Conservation (phyloP, 2,113 vertebrate species). For the Entosphenus tridentatus region DNA sequence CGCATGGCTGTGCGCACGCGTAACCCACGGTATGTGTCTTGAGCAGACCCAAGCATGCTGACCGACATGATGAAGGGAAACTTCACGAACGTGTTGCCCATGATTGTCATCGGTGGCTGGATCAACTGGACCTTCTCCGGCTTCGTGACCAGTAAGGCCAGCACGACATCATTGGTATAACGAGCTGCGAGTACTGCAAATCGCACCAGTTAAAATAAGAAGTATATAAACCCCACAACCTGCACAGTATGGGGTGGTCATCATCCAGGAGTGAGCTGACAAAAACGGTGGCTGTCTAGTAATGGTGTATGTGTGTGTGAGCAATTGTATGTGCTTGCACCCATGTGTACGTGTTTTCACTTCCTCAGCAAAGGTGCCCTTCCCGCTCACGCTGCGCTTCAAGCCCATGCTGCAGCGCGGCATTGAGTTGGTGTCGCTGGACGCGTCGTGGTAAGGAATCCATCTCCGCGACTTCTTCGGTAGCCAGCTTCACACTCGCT, state of each 20-base stretch:
- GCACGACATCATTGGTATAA: too few species aligned
- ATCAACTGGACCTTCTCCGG: constrained; percentile 59
- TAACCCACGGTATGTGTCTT: not conserved
- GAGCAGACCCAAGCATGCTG: constrained; percentile 38
- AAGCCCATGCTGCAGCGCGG: constrained; percentile 52
- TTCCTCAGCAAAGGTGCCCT: constrained; percentile 34
- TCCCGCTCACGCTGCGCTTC: constrained; percentile 37
- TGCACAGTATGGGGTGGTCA: too few species aligned
- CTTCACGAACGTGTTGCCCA: constrained; percentile 40
- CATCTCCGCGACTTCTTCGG: too few species aligned
- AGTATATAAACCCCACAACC: too few species aligned
- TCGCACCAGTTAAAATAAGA: too few species aligned
- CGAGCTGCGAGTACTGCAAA: too few species aligned
- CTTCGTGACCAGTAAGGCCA: constrained; percentile 38
- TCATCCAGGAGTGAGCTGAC: too few species aligned
- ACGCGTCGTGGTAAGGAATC: constrained; percentile 32
- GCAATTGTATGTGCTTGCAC: not conserved
- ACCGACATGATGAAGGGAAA: constrained; percentile 56
- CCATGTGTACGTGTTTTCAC: not conserved
- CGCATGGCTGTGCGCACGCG: too few species aligned
- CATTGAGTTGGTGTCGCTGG: constrained; percentile 37
- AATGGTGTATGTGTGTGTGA: not conserved
- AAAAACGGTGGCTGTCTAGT: too few species aligned
- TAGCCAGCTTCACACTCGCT: too few species aligned
- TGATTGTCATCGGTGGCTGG: constrained; percentile 52